phyloP scores from a whole-genome alignment of 2,113 vertebrate species.

The Myxocyprinus asiaticus region DNA sequence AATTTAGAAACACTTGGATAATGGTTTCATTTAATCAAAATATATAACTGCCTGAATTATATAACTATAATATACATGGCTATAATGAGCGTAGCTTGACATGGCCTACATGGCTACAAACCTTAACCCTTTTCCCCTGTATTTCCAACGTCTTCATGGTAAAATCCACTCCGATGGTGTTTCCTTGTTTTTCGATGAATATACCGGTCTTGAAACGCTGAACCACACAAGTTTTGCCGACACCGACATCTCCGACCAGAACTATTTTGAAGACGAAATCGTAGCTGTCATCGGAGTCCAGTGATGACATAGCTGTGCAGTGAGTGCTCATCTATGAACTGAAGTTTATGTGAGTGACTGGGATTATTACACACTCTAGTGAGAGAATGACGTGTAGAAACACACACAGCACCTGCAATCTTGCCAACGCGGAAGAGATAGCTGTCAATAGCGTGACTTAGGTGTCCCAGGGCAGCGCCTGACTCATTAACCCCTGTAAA shows the following conservation, averaged over 20 bases:
- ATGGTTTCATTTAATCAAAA: too few species aligned
- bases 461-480: constrained; percentile 47
- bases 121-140: constrained; percentile 85
- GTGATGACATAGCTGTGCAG: constrained; percentile 53
- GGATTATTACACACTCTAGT: not conserved
- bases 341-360: not conserved
- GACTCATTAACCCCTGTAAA: not conserved
- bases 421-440: constrained; percentile 56
- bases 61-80: too few species aligned
- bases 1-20: too few species aligned
- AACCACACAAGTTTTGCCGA: constrained; percentile 87
- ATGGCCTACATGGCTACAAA: constrained; percentile 51
- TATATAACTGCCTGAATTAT: too few species aligned
- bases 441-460: not conserved
- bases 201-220: constrained; percentile 85
- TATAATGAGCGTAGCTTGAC: too few species aligned
- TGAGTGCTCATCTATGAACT: not conserved
- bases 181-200: constrained; percentile 83
- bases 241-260: constrained; percentile 84
- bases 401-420: constrained; percentile 57
- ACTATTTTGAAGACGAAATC: constrained; percentile 87
- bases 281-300: constrained; percentile 78
- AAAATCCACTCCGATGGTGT: constrained; percentile 87
- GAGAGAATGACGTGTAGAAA: constrained; percentile 55
- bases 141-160: constrained; percentile 87